Base-by-base conservation (phyloP, 1,140 invertebrate species). In the Nebria ingens region DNA sequence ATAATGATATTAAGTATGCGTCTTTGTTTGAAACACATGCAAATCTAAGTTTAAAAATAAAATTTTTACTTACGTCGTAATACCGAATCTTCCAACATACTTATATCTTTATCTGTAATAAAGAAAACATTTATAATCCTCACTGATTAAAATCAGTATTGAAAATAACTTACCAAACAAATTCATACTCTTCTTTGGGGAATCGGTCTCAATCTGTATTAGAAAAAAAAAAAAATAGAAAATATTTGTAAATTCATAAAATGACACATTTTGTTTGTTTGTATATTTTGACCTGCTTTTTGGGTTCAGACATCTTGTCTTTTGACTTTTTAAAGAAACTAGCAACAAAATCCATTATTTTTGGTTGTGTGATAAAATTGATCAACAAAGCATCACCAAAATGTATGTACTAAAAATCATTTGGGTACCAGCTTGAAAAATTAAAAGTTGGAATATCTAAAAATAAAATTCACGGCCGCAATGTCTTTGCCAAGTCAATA, bases 251-350 rank as follows among this genome's bases (percentile, higher is more conserved):
- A n/a, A n/a, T n/a, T n/a, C n/a, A n/a, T n/a, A n/a, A n/a, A n/a
- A n/a, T n/a, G n/a, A n/a, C n/a, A n/a, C n/a, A n/a, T n/a, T n/a
- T n/a, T n/a, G n/a, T n/a, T n/a, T n/a, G n/a, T n/a, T n/a, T n/a
- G n/a, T n/a, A n/a, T n/a, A n/a, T n/a, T n/a, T n/a, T n/a, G n/a
- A n/a, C n/a, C n/a, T n/a, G n/a, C n/a, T n/a, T n/a, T n/a, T n/a
- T n/a, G n/a, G n/a, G n/a, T n/a, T n/a, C n/a, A n/a, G n/a, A n/a
- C 17, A 45, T 45, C 6, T 45, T 45, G 17, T 45, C 17, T 17
- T 45, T 45, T 17, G 40, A 17, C 17, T 45, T 45, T 45, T 45
- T 45, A 17, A 45, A 45, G 3, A 45, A 45, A 45, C 17, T 45
- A 4, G 40, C 17, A 4, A 45, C 17, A 45, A 45, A 45, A 45